These are phyloP conservation scores for Polyodon spathula DNA, from an alignment of 2,113 vertebrate genomes.

Conservation along the genomic window DNA sequence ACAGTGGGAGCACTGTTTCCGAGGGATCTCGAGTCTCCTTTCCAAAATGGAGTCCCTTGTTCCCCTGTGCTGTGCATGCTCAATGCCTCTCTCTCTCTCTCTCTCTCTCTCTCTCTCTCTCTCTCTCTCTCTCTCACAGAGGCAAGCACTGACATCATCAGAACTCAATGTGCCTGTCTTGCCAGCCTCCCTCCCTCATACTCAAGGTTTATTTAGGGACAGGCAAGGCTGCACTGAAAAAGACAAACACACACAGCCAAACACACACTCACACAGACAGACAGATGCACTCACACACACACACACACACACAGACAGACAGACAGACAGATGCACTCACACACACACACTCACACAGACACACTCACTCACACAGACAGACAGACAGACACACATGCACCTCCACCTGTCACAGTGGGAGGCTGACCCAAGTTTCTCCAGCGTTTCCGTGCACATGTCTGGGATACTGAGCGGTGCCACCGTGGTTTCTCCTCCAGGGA, in stretches of 20 bases:
- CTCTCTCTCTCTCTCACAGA: conserved; percentile 15
- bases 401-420: background rate
- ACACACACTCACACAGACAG: background rate
- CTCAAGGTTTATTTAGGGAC: background rate
- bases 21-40: conserved; percentile 14
- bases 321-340: background rate
- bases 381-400: background rate
- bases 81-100: conserved; percentile 18
- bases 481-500: too few relatives aligned
- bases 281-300: background rate
- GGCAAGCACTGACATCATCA: conserved; percentile 30
- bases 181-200: conserved; percentile 14
- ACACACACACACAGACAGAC: background rate
- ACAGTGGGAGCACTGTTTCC: conserved; percentile 12
- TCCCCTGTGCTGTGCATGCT: conserved; percentile 19
- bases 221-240: background rate
- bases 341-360: background rate
- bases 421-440: too few relatives aligned
- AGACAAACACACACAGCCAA: background rate
- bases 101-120: conserved; percentile 15
- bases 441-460: too few relatives aligned
- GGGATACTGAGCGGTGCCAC: too few relatives aligned
- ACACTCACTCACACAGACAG: background rate
- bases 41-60: conserved; percentile 25
- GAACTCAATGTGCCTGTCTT: background rate